These are phyloP conservation scores for Sesamia inferens DNA, from an alignment of 2,888 invertebrate genomes.

Conservation along the genomic window DNA sequence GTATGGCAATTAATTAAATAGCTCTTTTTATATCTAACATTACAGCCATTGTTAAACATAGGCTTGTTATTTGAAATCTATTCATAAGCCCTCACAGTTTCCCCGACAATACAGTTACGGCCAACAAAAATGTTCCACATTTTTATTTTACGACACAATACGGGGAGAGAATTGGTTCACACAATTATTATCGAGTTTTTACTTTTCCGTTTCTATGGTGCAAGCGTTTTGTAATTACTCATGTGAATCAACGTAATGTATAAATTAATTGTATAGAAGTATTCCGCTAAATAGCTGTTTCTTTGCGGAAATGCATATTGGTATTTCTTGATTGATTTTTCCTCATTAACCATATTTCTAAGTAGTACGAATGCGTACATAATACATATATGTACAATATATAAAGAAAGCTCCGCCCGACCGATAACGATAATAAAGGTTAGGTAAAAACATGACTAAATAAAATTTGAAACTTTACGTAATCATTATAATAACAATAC, in stretches of 20 bases:
- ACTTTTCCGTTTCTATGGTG: constrained; percentile 74
- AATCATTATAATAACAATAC: too few relatives aligned
- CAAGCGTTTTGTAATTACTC: constrained; percentile 76
- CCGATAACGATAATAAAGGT: too few relatives aligned
- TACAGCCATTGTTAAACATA: constrained; percentile 45
- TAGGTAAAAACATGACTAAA: too few relatives aligned
- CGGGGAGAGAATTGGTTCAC: constrained; percentile 75
- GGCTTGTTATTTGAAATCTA: constrained; percentile 43
- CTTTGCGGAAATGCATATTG: constrained; percentile 58
- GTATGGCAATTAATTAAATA: constrained; percentile 29
- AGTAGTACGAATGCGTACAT: not conserved
- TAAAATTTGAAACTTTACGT: too few relatives aligned
- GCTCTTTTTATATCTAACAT: constrained; percentile 9
- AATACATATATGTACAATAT: too few relatives aligned
- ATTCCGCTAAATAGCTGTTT: constrained; percentile 38
- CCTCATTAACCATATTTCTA: constrained; percentile 16
- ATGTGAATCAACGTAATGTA: constrained; percentile 74
- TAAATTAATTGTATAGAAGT: constrained; percentile 51
- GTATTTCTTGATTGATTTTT: constrained; percentile 34
- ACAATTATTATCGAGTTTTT: constrained; percentile 77
- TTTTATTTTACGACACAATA: constrained; percentile 71
- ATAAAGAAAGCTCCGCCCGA: too few relatives aligned
- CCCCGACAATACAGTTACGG: constrained; percentile 59
- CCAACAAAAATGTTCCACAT: constrained; percentile 74
- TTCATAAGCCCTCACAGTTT: constrained; percentile 22